A percentile compares a stretch with the other conserved stretches of the same genome.
Evolutionary conservation across 2,888 invertebrate genomes (phyloP).

Genomic region (Sipha maydis): DNA sequence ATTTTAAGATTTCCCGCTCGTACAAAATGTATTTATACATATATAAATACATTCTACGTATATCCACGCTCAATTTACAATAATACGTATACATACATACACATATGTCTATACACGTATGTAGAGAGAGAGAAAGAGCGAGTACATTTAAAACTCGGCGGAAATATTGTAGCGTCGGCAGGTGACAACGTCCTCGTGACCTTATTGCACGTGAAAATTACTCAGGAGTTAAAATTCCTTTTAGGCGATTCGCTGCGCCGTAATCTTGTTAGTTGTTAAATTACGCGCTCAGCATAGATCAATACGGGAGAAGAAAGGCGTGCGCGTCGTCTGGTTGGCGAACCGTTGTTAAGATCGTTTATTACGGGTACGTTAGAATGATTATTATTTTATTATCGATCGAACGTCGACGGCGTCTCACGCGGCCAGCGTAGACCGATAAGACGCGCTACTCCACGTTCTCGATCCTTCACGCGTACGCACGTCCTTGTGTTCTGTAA

Average conservation of each 20-base stretch:
- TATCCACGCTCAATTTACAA: too few species aligned
- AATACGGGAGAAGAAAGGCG: too few species aligned
- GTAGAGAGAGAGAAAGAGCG: too few species aligned
- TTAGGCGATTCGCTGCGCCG: conserved; percentile 24
- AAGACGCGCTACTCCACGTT: too few species aligned
- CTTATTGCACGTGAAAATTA: conserved; percentile 33
- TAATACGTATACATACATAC: too few species aligned
- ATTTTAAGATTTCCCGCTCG: background rate
- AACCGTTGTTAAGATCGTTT: background rate
- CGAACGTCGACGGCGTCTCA: too few species aligned
- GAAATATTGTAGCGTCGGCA: background rate
- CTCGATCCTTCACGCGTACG: too few species aligned
- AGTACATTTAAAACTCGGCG: conserved; percentile 18
- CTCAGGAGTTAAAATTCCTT: conserved; percentile 42
- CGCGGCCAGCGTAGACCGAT: too few species aligned
- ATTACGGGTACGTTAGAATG: background rate
- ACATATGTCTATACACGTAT: background rate
- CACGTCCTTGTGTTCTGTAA: too few species aligned
- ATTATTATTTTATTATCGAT: too few species aligned
- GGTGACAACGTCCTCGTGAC: conserved; percentile 6
- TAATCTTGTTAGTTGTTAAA: conserved; percentile 31
- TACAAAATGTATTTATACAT: background rate
- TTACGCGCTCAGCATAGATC: background rate
- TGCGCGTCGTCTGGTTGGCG: background rate
- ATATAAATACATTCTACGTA: too few species aligned